These are phyloP conservation scores for Beroe forskalii DNA, from an alignment of 37 sponge, comb jelly and placozoan species.

Conservation along the genomic window DNA sequence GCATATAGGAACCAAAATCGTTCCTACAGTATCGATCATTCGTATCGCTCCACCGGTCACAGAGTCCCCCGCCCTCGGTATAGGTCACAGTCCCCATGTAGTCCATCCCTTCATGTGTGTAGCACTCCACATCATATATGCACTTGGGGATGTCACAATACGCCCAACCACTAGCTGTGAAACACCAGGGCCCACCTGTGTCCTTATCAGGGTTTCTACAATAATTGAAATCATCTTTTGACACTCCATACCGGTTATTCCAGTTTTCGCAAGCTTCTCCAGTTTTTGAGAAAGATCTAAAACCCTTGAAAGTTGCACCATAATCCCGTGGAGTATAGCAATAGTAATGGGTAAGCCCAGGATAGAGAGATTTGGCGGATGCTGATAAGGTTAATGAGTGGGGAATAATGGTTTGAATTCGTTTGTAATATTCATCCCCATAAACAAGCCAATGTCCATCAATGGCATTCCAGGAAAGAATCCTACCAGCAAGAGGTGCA, in stretches of 20 bases:
- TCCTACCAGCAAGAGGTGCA: background rate
- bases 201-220: conserved; percentile 54
- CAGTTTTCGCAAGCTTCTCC: conserved; percentile 20
- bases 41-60: conserved; percentile 7
- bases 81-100: conserved; percentile 28
- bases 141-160: conserved; percentile 64
- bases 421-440: background rate
- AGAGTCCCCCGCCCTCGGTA: background rate
- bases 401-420: background rate
- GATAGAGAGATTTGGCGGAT: background rate
- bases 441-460: background rate
- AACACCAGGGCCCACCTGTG: conserved; percentile 64
- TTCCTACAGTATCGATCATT: background rate
- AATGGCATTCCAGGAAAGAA: background rate
- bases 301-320: conserved; percentile 16
- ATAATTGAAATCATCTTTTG: background rate
- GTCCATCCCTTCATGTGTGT: background rate
- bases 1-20: background rate
- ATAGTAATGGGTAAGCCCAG: background rate
- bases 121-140: conserved; percentile 47
- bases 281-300: background rate
- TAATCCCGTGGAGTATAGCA: conserved; percentile 32
- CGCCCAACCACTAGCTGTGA: conserved; percentile 34
- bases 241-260: background rate
- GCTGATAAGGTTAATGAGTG: background rate